Conservation (phyloP, 2,797 vertebrate genomes). For the Macroramphosus scolopax region DNA sequence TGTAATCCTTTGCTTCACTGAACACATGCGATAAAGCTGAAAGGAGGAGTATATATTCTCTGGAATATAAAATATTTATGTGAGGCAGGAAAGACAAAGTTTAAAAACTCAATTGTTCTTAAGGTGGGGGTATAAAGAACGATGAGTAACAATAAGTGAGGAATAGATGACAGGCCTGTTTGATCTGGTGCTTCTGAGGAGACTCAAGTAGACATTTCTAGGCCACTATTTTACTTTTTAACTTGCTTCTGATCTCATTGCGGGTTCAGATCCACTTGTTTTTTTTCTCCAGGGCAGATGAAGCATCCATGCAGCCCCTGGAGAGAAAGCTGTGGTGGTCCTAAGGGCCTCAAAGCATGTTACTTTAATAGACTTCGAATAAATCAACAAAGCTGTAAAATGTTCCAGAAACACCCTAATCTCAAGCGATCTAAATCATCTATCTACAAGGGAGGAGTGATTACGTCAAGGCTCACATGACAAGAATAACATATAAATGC, state of each 20-base stretch:
- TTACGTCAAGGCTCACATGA: too few relatives aligned
- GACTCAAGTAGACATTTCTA: conserved; percentile 47
- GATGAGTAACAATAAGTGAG: conserved; percentile 6
- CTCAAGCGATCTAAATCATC: too few relatives aligned
- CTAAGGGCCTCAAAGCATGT: conserved; percentile 22
- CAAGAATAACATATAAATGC: too few relatives aligned
- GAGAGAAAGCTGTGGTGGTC: conserved; percentile 18
- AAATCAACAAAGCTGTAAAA: conserved; percentile 7
- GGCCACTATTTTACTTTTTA: conserved; percentile 46
- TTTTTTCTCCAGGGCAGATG: conserved; percentile 27
- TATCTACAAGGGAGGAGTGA: too few relatives aligned
- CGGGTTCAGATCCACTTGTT: conserved; percentile 26
- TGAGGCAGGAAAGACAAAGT: too few relatives aligned
- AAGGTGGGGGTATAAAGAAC: not conserved
- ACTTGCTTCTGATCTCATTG: conserved; percentile 29
- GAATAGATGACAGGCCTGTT: conserved; percentile 14
- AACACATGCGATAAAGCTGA: conserved; percentile 17
- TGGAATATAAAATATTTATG: conserved; percentile 11
- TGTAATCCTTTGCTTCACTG: conserved; percentile 18
- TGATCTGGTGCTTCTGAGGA: conserved; percentile 27
- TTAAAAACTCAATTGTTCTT: not conserved
- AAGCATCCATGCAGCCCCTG: conserved; percentile 17
- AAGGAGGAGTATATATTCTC: conserved; percentile 3
- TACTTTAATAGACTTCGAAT: conserved; percentile 5
- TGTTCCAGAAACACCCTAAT: too few relatives aligned